phyloP scores from a whole-genome alignment of 2,113 vertebrate species.

The Nycticebus coucang region DNA sequence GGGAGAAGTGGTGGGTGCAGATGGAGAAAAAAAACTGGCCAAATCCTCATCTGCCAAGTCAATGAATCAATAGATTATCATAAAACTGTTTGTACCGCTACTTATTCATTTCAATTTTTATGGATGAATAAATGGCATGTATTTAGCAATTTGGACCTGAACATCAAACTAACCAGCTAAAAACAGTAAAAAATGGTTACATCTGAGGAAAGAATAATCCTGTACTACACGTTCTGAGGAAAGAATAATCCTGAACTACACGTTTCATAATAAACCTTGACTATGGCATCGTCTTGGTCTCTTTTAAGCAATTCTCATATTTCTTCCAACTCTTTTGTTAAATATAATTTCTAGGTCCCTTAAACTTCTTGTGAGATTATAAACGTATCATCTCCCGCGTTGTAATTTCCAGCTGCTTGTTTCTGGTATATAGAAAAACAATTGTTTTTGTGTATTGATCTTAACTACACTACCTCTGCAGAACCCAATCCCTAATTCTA shows the following conservation, averaged over 20 bases:
- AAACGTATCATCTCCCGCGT: not conserved
- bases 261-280: conserved; percentile 23
- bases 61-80: not conserved
- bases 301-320: conserved; percentile 11
- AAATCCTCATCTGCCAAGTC: not conserved
- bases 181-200: conserved; percentile 16
- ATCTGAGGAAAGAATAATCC: not conserved
- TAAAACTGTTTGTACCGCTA: not conserved
- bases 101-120: conserved; percentile 26
- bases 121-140: conserved; percentile 33
- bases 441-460: conserved; percentile 25
- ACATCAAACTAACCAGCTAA: not conserved
- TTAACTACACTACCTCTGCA: not conserved
- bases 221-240: not conserved
- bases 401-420: not conserved
- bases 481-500: not conserved
- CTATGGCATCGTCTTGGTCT: not conserved
- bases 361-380: not conserved
- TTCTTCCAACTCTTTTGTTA: not conserved
- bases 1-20: too few species aligned
- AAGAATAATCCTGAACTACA: not conserved
- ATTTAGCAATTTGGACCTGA: conserved; percentile 25
- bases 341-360: not conserved
- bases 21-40: not conserved
- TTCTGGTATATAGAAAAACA: conserved; percentile 34